A percentile compares a stretch with the other conserved stretches of the same genome.
Evolutionary conservation across 1,140 invertebrate genomes (phyloP).

Genomic region (Mizuhopecten yessoensis): DNA sequence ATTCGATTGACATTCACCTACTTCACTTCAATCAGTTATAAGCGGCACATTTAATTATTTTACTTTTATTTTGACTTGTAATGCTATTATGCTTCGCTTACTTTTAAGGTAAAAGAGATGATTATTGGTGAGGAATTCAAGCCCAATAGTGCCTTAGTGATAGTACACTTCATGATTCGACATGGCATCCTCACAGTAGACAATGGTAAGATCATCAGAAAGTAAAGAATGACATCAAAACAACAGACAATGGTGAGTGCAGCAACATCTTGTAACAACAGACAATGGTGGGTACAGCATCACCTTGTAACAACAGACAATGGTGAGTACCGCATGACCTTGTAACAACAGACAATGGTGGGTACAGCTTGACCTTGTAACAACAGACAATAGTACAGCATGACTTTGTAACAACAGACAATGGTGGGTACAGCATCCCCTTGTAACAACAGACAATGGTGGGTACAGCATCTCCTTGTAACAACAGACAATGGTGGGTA

Average conservation of each 20-base stretch:
- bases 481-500: too few relatives aligned
- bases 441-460: not conserved
- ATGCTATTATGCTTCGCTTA: too few relatives aligned
- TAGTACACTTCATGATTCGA: conserved; percentile 95
- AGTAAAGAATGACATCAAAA: too few relatives aligned
- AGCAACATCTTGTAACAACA: conserved; percentile 84
- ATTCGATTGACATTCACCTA: too few relatives aligned
- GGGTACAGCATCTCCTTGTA: not conserved
- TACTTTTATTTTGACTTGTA: too few relatives aligned
- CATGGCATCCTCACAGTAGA: conserved; percentile 94
- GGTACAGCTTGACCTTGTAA: too few relatives aligned
- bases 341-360: too few relatives aligned
- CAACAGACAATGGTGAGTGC: not conserved
- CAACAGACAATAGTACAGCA: not conserved
- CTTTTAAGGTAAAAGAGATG: conserved; percentile 88
- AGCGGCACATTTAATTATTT: too few relatives aligned
- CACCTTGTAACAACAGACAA: not conserved
- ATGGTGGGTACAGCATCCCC: too few relatives aligned
- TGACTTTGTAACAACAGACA: too few relatives aligned
- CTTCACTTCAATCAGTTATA: too few relatives aligned
- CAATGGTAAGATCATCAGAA: too few relatives aligned
- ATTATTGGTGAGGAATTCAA: conserved; percentile 94
- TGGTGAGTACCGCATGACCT: not conserved
- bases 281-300: conserved; percentile 89
- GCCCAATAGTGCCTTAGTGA: conserved; percentile 94